Percentiles rank a stretch among this genome's conserved stretches.
Conservation (phyloP, 2,797 vertebrate genomes). For the Emys orbicularis region DNA sequence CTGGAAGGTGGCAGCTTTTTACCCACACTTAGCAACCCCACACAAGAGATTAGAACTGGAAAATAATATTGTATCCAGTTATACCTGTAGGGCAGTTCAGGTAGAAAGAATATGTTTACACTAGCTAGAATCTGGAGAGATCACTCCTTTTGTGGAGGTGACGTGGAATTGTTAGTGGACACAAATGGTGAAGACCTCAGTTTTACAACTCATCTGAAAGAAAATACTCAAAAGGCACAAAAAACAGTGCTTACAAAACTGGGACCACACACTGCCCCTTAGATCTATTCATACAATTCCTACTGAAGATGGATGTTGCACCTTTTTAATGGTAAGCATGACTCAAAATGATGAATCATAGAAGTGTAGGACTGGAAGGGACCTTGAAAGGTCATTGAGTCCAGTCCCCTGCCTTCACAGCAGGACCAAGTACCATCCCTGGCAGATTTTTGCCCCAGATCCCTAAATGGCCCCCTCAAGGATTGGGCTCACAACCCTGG, state of each 20-base stretch:
- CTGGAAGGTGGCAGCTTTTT: not conserved
- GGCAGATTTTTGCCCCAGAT: too few species aligned
- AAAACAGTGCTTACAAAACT: not conserved
- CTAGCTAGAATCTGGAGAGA: not conserved
- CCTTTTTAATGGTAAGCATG: not conserved
- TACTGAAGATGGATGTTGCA: not conserved
- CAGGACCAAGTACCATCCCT: too few species aligned
- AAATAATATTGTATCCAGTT: not conserved
- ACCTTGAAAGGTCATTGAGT: too few species aligned
- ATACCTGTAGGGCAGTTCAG: too few species aligned
- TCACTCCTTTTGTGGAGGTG: not conserved
- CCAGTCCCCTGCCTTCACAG: too few species aligned
- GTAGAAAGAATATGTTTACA: not conserved
- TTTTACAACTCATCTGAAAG: not conserved
- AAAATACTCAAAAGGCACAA: not conserved
- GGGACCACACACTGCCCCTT: not conserved
- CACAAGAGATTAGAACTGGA: not conserved
- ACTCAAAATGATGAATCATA: not conserved
- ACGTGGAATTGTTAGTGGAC: not conserved
- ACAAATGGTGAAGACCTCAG: not conserved
- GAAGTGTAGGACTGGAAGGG: too few species aligned
- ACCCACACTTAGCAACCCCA: not conserved
- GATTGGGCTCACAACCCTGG: too few species aligned
- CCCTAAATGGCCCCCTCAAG: too few species aligned
- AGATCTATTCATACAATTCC: not conserved